phyloP scores from a whole-genome alignment of 2,797 vertebrate genomes.

The Pelochelys cantorii region DNA sequence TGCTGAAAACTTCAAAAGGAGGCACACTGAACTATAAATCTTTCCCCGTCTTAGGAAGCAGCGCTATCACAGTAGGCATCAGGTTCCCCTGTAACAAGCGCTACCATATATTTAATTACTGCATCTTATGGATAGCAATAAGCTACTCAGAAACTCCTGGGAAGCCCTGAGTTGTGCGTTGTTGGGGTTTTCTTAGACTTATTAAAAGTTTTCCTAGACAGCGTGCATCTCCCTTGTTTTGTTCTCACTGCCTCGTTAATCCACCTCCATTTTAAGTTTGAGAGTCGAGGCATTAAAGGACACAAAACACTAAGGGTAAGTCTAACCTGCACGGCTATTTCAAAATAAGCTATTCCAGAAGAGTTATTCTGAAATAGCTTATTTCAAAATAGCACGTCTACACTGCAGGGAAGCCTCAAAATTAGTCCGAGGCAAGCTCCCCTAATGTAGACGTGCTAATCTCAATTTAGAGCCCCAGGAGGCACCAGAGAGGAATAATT shows the following conservation, averaged over 20 bases:
- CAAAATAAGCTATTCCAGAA: no score
- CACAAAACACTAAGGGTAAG: neutral
- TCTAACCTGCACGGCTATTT: no score
- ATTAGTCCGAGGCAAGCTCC: no score
- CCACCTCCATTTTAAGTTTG: neutral
- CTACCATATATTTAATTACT: neutral
- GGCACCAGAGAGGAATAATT: no score
- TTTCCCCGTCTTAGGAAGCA: neutral
- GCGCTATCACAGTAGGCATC: neutral
- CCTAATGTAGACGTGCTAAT: no score
- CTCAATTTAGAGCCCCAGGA: no score
- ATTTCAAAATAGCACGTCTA: no score
- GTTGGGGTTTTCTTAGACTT: neutral
- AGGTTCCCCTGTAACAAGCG: neutral
- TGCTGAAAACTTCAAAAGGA: neutral
- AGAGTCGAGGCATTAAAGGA: slow-evolving; percentile 16
- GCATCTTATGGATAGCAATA: neutral
- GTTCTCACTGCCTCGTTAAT: slow-evolving; percentile 4
- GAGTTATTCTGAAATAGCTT: no score
- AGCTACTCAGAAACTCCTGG: neutral
- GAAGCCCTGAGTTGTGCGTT: slow-evolving; percentile 16
- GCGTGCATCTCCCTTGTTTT: neutral
- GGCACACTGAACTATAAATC: neutral
- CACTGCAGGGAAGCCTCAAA: no score
- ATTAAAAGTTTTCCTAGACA: slow-evolving; percentile 28